phyloP scores from a whole-genome alignment of 2,113 vertebrate species.

The Poeciliopsis occidentalis region DNA sequence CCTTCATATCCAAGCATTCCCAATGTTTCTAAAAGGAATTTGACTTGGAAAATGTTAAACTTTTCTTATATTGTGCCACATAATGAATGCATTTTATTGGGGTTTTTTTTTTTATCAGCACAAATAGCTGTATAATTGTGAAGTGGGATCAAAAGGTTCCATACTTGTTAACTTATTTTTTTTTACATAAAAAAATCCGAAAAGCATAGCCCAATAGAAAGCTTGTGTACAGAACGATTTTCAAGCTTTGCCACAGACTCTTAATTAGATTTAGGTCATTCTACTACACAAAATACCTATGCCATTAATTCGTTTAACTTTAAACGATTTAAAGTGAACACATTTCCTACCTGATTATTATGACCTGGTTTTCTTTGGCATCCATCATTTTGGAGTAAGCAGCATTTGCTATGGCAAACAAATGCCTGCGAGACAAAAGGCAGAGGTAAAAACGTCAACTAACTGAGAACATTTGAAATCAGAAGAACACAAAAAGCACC shows the following conservation, averaged over 20 bases:
- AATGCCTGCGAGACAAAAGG: slow-evolving; percentile 82
- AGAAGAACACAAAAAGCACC: not conserved
- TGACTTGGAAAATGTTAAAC: not conserved
- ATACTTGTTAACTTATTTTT: not conserved
- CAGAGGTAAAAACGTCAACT: not conserved
- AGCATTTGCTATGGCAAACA: slow-evolving; percentile 94
- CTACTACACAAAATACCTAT: not conserved
- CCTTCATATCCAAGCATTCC: not conserved
- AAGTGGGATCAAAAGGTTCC: not conserved
- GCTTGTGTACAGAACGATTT: not conserved
- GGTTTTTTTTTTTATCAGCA: not conserved
- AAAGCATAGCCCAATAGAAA: not conserved
- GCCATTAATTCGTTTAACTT: not conserved
- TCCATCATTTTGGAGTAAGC: slow-evolving; percentile 96
- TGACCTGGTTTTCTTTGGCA: slow-evolving; percentile 99
- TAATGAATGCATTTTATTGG: not conserved
- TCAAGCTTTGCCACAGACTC: not conserved
- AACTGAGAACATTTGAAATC: not conserved
- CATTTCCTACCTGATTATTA: slow-evolving; percentile 90
- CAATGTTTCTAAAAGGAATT: not conserved
- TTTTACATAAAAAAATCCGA: not conserved
- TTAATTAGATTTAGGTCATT: not conserved
- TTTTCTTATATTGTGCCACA: not conserved
- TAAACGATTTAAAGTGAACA: not conserved
- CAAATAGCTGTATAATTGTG: not conserved